Percentiles rank a stretch among this genome's conserved stretches.
Conservation (phyloP, 2,888 invertebrate species). For the Stramonita haemastoma region DNA sequence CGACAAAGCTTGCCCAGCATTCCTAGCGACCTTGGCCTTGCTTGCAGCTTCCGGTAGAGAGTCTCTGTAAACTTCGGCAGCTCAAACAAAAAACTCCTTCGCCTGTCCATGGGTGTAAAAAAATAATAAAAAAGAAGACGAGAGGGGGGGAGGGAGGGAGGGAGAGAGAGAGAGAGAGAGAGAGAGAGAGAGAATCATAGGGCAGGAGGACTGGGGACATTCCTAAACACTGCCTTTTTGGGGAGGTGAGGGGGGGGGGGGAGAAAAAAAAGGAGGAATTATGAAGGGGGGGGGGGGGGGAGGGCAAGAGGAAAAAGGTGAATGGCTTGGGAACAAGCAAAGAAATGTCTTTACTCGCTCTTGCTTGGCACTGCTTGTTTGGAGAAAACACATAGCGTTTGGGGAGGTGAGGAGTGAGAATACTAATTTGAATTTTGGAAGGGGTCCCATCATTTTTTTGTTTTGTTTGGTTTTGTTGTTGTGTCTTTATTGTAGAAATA, state of each 20-base stretch:
- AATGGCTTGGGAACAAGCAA: neutral
- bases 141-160: neutral
- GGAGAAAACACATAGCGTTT: neutral
- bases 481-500: too few species aligned
- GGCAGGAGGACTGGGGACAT: neutral
- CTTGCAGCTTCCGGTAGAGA: conserved; percentile 28
- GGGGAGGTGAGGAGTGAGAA: neutral
- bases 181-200: neutral
- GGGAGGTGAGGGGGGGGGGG: neutral
- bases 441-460: too few species aligned
- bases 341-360: neutral
- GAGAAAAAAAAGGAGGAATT: neutral
- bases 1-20: conserved; percentile 31
- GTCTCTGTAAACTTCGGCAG: conserved; percentile 40
- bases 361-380: too few species aligned
- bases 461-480: too few species aligned
- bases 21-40: conserved; percentile 37
- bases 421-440: too few species aligned
- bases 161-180: neutral
- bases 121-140: conserved; percentile 4
- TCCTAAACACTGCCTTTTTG: neutral
- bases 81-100: conserved; percentile 41
- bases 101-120: conserved; percentile 40
- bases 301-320: neutral
- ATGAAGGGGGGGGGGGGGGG: neutral